phyloP scores from a whole-genome alignment of 2,888 invertebrate species.

The Nysson spinosus region DNA sequence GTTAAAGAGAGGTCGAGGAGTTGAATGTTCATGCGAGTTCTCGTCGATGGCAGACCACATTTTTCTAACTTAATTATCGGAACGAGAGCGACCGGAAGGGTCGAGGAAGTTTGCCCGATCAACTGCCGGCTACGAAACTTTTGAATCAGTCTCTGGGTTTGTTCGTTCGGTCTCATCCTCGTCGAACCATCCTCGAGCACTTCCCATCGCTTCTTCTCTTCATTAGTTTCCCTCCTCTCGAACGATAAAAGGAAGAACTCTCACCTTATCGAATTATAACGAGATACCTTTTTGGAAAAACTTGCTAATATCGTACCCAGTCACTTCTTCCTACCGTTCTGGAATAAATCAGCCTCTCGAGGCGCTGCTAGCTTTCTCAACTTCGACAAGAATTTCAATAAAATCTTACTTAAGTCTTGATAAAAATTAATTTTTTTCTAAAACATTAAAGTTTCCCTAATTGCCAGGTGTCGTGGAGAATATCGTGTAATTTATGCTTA shows the following conservation, averaged over 20 bases:
- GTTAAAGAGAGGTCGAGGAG: constrained; percentile 39
- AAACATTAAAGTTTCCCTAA: no score
- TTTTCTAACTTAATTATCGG: constrained; percentile 73
- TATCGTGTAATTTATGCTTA: no score
- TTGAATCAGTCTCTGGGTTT: constrained; percentile 52
- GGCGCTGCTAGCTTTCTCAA: no score
- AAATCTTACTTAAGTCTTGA: no score
- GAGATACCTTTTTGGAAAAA: constrained; percentile 37
- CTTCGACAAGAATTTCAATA: no score
- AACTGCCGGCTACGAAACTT: constrained; percentile 55
- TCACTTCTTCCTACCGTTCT: no score
- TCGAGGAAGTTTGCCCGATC: constrained; percentile 55
- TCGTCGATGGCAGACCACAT: constrained; percentile 59
- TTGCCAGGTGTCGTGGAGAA: no score
- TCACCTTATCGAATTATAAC: constrained; percentile 55
- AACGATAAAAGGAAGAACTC: constrained; percentile 16
- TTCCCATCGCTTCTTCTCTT: constrained; percentile 45
- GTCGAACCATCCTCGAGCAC: constrained; percentile 41
- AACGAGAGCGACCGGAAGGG: constrained; percentile 51
- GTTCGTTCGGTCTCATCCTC: constrained; percentile 43
- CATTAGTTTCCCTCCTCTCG: constrained; percentile 43
- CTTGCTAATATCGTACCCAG: background rate
- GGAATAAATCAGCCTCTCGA: no score
- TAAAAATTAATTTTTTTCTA: no score
- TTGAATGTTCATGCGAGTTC: constrained; percentile 55